These are phyloP conservation scores for Varanus salvator DNA, from an alignment of 2,113 vertebrate genomes.

Conservation along the genomic window DNA sequence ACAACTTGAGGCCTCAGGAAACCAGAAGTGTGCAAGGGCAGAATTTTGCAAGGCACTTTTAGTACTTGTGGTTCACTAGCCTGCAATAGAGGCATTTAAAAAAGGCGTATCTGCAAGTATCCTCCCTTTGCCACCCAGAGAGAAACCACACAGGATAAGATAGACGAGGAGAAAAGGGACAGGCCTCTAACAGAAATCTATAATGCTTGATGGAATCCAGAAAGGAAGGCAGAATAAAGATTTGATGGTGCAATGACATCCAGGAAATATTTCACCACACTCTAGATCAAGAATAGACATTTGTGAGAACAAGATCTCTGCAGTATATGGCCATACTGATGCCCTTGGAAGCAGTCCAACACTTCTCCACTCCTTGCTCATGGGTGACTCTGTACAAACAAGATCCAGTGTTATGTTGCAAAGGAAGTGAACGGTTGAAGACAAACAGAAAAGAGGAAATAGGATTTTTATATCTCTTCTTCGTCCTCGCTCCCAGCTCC, in stretches of 20 bases:
- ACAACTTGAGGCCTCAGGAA: not conserved
- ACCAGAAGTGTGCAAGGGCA: not conserved
- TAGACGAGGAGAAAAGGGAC: not conserved
- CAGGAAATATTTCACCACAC: not conserved
- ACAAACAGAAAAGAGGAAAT: not conserved
- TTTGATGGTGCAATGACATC: not conserved
- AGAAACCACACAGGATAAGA: not conserved
- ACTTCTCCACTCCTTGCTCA: not conserved
- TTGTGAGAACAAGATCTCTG: not conserved
- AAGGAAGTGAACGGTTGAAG: not conserved
- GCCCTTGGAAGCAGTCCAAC: not conserved
- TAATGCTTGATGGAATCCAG: not conserved
- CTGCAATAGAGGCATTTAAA: not conserved
- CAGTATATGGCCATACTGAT: not conserved
- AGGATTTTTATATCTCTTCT: slow-evolving; percentile 75
- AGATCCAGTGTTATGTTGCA: not conserved
- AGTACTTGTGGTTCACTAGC: not conserved
- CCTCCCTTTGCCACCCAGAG: not conserved
- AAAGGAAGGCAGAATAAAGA: not conserved
- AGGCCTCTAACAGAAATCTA: not conserved
- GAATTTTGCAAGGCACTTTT: not conserved
- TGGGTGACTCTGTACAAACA: not conserved
- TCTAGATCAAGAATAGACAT: not conserved
- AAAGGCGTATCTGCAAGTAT: not conserved
- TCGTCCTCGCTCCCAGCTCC: slow-evolving; percentile 85